phyloP scores from a whole-genome alignment of 2,888 invertebrate species.

The Omphaloscelis lunosa region DNA sequence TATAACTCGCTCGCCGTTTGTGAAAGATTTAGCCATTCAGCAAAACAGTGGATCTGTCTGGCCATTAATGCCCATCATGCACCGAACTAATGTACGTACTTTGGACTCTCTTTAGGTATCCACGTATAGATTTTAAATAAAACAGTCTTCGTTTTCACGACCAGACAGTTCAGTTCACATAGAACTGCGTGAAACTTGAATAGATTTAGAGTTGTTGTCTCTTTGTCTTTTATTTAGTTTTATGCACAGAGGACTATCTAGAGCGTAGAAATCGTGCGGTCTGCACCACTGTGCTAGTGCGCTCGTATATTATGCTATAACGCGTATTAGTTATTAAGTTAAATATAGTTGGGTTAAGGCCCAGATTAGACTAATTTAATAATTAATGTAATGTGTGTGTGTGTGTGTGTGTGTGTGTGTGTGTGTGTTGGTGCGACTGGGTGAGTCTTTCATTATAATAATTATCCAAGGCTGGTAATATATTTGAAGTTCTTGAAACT shows the following conservation, averaged over 20 bases:
- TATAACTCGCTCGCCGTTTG: not conserved
- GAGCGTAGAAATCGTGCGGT: conserved; percentile 17
- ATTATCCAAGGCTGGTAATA: too few relatives aligned
- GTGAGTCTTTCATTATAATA: too few relatives aligned
- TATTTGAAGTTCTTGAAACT: too few relatives aligned
- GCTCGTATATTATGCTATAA: too few relatives aligned
- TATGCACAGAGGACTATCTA: not conserved
- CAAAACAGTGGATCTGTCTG: not conserved
- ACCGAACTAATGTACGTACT: not conserved
- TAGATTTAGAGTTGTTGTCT: conserved; percentile 6
- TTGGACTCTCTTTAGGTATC: not conserved
- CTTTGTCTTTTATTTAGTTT: conserved; percentile 33
- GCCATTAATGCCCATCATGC: too few relatives aligned
- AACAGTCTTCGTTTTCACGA: not conserved
- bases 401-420: too few relatives aligned
- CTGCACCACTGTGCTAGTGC: conserved; percentile 20
- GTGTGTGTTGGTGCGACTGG: too few relatives aligned
- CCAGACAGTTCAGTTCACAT: not conserved
- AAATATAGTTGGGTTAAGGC: too few relatives aligned
- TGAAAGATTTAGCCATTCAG: not conserved
- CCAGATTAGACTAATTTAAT: too few relatives aligned
- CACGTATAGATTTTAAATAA: not conserved
- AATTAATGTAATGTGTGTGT: too few relatives aligned
- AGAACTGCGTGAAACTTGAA: conserved; percentile 32
- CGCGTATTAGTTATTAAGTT: too few relatives aligned